Evolutionary conservation across 2,797 vertebrate genomes (phyloP).

Genomic region (Danio albolineatus): DNA sequence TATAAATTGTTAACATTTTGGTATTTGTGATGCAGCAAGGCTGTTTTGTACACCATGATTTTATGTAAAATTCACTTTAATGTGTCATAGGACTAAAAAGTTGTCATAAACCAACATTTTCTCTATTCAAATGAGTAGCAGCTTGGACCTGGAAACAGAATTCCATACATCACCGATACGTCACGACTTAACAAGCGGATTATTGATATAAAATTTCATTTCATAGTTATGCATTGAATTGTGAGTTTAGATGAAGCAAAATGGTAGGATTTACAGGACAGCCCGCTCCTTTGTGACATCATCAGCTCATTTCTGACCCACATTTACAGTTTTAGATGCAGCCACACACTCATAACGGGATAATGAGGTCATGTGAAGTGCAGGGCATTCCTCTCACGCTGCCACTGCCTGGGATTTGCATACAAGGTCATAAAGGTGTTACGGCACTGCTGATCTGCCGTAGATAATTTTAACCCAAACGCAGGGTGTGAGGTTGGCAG

Average conservation of each 20-base stretch:
- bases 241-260: background rate
- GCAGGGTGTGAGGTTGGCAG: background rate
- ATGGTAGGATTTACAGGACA: background rate
- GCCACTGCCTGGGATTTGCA: constrained; percentile 7
- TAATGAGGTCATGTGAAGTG: constrained; percentile 29
- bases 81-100: no score
- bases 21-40: no score
- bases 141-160: no score
- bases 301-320: constrained; percentile 31
- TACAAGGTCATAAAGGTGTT: background rate
- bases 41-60: no score
- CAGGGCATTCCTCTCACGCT: background rate
- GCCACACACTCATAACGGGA: background rate
- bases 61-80: no score
- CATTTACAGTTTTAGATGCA: background rate
- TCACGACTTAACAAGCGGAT: no score
- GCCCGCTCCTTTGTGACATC: background rate
- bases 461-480: constrained; percentile 1
- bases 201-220: no score
- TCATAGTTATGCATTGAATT: background rate
- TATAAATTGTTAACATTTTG: no score
- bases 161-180: no score
- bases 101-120: no score
- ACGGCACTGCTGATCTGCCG: background rate
- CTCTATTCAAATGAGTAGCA: no score